Evolutionary conservation across 2,888 invertebrate species (phyloP).

Genomic region (Trichopoda pennipes): DNA sequence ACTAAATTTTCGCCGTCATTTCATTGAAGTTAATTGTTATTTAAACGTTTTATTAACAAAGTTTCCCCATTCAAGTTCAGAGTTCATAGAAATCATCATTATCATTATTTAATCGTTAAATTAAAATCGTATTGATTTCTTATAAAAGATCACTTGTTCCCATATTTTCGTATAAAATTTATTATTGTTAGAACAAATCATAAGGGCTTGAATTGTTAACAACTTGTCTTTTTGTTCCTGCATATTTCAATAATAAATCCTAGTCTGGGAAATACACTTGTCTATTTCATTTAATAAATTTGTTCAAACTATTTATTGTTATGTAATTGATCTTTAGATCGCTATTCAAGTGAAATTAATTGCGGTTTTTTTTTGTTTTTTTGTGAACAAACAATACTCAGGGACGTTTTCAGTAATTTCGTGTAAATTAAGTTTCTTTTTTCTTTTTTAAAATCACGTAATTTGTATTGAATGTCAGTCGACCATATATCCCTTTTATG

Average conservation of each 20-base stretch:
- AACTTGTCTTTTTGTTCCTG: not conserved
- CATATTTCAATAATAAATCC: not conserved
- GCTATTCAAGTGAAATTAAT: conserved; percentile 66
- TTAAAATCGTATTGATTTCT: conserved; percentile 65
- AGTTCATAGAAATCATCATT: conserved; percentile 55
- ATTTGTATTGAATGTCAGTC: conserved; percentile 62
- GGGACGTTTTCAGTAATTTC: conserved; percentile 26
- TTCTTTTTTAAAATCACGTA: conserved; percentile 47
- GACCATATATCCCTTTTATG: conserved; percentile 51
- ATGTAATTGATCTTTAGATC: conserved; percentile 67
- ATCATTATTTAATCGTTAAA: conserved; percentile 48
- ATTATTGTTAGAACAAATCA: not conserved
- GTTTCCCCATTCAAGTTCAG: conserved; percentile 48
- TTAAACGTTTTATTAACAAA: conserved; percentile 30
- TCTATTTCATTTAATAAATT: conserved; percentile 51
- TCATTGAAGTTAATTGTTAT: conserved; percentile 63
- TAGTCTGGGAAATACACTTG: conserved; percentile 55
- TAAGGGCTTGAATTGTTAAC: conserved; percentile 33
- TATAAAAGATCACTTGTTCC: conserved; percentile 63
- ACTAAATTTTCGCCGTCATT: conserved; percentile 23
- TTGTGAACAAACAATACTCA: conserved; percentile 28
- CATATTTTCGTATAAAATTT: conserved; percentile 12
- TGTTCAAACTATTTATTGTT: conserved; percentile 39
- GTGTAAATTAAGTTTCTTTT: conserved; percentile 4
- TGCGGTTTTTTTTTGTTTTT: conserved; percentile 52